Evolutionary conservation across 2,113 vertebrate genomes (phyloP).

Genomic region (Ploceus nigricollis): DNA sequence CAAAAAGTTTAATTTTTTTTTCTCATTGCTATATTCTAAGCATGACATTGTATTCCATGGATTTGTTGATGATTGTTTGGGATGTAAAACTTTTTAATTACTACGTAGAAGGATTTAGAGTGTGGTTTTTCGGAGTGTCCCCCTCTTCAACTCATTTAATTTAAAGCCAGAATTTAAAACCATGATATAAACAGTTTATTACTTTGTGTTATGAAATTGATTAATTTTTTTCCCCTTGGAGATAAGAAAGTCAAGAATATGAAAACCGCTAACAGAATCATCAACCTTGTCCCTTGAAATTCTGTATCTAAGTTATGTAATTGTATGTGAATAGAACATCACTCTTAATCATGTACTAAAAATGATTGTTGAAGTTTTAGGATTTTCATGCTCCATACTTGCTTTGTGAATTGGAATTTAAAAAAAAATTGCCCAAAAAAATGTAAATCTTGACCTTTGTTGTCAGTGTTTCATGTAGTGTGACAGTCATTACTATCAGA

Average conservation of each 20-base stretch:
- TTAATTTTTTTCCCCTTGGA: background rate
- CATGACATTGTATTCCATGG: background rate
- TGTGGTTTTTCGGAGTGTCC: background rate
- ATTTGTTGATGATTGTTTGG: background rate
- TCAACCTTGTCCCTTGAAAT: background rate
- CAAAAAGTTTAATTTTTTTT: background rate
- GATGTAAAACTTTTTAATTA: background rate
- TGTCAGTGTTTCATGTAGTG: background rate
- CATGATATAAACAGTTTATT: background rate
- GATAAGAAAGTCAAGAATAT: background rate
- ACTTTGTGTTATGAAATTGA: background rate
- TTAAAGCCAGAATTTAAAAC: background rate
- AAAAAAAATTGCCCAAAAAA: background rate
- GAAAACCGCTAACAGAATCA: background rate
- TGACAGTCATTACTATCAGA: background rate
- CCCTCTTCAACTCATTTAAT: background rate
- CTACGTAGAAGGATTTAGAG: background rate
- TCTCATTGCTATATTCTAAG: background rate
- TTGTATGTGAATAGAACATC: background rate
- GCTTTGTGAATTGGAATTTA: background rate
- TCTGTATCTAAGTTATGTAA: background rate
- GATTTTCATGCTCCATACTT: background rate
- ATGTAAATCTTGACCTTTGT: background rate
- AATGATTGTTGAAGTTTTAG: background rate
- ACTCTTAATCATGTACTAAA: background rate